These are phyloP conservation scores for Cephalotes varians DNA, from an alignment of 2,888 invertebrate species.

Conservation along the genomic window DNA sequence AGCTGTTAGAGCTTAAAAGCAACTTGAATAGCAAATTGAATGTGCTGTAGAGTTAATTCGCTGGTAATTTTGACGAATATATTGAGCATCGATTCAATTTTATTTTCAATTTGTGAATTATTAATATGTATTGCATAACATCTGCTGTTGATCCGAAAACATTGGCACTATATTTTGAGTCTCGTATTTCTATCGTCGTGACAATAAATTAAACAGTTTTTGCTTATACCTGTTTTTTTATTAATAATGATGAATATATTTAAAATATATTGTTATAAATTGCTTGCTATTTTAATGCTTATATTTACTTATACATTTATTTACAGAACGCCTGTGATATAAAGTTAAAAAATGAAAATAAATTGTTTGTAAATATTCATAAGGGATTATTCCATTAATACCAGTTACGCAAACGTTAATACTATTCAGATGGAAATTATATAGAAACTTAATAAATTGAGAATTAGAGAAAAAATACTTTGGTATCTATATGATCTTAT, in stretches of 20 bases:
- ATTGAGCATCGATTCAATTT: background rate
- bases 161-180: background rate
- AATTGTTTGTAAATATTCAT: background rate
- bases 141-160: background rate
- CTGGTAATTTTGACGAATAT: constrained; percentile 1
- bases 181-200: background rate
- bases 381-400: background rate
- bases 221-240: background rate
- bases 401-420: background rate
- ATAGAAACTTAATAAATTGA: background rate
- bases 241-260: background rate
- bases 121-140: constrained; percentile 4
- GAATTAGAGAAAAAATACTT: background rate
- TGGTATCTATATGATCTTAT: background rate
- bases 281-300: background rate
- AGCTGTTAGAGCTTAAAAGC: background rate
- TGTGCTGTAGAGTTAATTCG: background rate
- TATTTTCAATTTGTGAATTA: constrained; percentile 3
- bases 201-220: constrained; percentile 4
- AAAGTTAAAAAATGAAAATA: background rate
- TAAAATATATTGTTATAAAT: background rate
- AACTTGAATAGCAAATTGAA: constrained; percentile 25
- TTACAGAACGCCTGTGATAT: background rate
- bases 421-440: background rate
- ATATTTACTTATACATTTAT: no score